Base-by-base conservation (phyloP, 2,888 invertebrate species). In the Dioctria rufipes region DNA sequence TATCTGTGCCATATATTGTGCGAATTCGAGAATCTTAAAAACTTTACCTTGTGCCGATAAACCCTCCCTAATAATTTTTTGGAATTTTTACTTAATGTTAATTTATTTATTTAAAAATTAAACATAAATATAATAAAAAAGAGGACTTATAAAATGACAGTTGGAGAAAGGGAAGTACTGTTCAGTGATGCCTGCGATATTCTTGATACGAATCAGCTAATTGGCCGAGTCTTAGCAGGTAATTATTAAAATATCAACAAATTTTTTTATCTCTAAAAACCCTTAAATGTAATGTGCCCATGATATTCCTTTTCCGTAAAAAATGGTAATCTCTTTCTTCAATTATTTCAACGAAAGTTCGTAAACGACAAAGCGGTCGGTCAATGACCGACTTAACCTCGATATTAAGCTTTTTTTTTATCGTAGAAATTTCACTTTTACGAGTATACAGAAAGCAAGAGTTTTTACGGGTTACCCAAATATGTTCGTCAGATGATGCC, bases 171-270 rank as follows among this genome's bases (percentile, higher is more conserved):
- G 49, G 89, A 89, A 84, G 88, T 88, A 85, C 85, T 89, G 40
- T 89, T 89, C 85, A 77, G 60, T 51, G 82, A 82, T 54, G 77
- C 78, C 43, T 69, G 80, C 25, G 65, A 75, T 51, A 13, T 78
- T 51, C 81, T 88, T 81, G 88, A 88, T 85, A 88, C 88, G 49
- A 88, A 89, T 83, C 88, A 88, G 83, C 85, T 89, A 77, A 89
- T 89, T 83, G 89, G 88, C 71, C 85, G 88, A 75, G 88, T 89
- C 54, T 82, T 89, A 83, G 89, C 89, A 85, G 89, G 89, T 89
- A 84, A 88, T 88, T 87, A 65, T 6, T 25, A 25, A 25, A 25
- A 25, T 25, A 25, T 25, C 25, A 25, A 25, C 2, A 25, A n/a
- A 25, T 25, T 25, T 25, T 25, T 0, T 25, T 25, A 54, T 60